Evolutionary conservation across 2,113 vertebrate species (phyloP), one percentile per base, ranked within the genome.

Genomic region (Aythya baeri): DNA sequence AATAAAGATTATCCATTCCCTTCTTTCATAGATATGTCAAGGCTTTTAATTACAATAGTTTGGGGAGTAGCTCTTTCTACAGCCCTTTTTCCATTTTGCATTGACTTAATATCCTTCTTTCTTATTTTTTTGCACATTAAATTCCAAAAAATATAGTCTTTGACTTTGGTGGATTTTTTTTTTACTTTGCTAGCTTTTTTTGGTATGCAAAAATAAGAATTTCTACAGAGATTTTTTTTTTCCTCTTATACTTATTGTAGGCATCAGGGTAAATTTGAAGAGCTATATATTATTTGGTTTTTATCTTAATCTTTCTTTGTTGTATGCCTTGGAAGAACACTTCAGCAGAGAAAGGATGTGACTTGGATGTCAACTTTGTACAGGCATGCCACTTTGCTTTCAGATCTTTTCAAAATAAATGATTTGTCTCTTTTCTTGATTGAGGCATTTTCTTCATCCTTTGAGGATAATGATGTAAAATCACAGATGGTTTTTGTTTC

Each of bases 1-100:
- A 96, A 97, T 95, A 96, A 96, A 96, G 88, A 95, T 90, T 92
- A 94, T 92, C 92, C 92, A 65, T 95, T 89, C 94, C 80, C 83
- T 96, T 93, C 86, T 95, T 95, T 95, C 96, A 92, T 88, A 87
- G 88, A 54, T 89, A 83, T 93, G 93, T 87, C 80, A 86, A 79
- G 88, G 86, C 36, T 92, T 95, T 95, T 97, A 94, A 94, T 96
- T 96, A 76, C 81, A 73, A 23, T 22, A 66, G 63, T 77, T 94
- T 41, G 73, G 74, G 93, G 94, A 73, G 54, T 16, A 73, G 73
- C 32, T 93, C 61, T 86, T 94, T 95, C 92, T 31, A 68, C 36
- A 6, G 32, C 11, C 25, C 58, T 90, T 92, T 92, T 89, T 79
- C 80, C 66, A 83, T 78, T 92, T 84, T 92, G 10, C 43, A 78